phyloP scores from a whole-genome alignment of 30 jellyfish, hydroid and myxozoan species.

The Turritopsis rubra region DNA sequence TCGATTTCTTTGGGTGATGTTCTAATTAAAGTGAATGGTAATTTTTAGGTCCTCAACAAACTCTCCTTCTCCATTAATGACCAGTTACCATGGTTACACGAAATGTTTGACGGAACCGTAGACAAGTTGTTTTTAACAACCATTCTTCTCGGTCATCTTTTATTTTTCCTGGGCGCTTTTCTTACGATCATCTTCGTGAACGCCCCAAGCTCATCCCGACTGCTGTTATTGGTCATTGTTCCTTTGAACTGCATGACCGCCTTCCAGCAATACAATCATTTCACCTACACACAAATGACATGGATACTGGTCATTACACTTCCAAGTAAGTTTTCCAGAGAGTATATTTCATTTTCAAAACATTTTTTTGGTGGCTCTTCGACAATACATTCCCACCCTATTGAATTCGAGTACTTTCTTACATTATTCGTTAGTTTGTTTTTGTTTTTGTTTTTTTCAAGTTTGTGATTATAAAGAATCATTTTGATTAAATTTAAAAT shows the following conservation, averaged over 20 bases:
- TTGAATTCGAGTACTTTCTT: background rate
- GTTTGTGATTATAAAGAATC: too few relatives aligned
- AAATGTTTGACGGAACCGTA: slow-evolving; percentile 79
- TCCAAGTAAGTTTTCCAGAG: slow-evolving; percentile 47
- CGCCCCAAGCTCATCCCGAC: slow-evolving; percentile 52
- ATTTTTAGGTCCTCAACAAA: slow-evolving; percentile 57
- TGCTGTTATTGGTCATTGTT: slow-evolving; percentile 39
- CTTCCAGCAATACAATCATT: slow-evolving; percentile 42
- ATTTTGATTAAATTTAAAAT: too few relatives aligned
- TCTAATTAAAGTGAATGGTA: too few relatives aligned
- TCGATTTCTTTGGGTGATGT: background rate
- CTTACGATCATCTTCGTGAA: slow-evolving; percentile 49
- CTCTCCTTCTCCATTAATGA: slow-evolving; percentile 48
- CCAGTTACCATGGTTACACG: slow-evolving; percentile 82
- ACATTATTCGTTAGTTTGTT: background rate
- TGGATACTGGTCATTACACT: slow-evolving; percentile 42
- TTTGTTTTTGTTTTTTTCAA: background rate
- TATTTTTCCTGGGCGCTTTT: slow-evolving; percentile 32
- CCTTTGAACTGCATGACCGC: slow-evolving; percentile 74
- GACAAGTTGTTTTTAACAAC: slow-evolving; percentile 68
- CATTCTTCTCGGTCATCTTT: slow-evolving; percentile 57
- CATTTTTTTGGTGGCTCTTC: background rate
- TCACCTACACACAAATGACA: slow-evolving; percentile 56
- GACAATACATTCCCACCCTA: background rate
- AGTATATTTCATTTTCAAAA: background rate